Evolutionary conservation across 2,888 invertebrate species (phyloP).

Genomic region (Tetragnatha montana): DNA sequence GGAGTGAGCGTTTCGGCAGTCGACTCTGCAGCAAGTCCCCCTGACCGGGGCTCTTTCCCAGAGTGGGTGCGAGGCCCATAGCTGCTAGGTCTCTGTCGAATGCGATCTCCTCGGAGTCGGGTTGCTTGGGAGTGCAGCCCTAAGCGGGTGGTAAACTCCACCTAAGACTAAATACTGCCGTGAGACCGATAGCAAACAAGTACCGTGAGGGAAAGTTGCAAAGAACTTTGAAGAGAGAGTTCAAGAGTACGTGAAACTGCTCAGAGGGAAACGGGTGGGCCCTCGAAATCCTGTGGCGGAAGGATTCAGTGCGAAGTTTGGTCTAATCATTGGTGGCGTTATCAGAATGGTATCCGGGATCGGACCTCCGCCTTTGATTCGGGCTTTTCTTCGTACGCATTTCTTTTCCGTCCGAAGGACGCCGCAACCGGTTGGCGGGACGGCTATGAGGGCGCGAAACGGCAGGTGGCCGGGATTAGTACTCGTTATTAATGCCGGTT

Average conservation of each 20-base stretch:
- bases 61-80: constrained; percentile 41
- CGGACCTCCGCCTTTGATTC: too few relatives aligned
- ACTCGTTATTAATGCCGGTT: too few relatives aligned
- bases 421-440: too few relatives aligned
- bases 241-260: constrained; percentile 80
- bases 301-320: constrained; percentile 69
- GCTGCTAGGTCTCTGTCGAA: constrained; percentile 9
- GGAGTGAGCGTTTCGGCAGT: too few relatives aligned
- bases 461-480: too few relatives aligned
- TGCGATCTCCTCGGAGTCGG: constrained; percentile 77
- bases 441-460: too few relatives aligned
- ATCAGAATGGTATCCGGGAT: too few relatives aligned
- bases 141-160: constrained; percentile 81
- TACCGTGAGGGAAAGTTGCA: constrained; percentile 84
- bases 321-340: too few relatives aligned
- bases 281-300: constrained; percentile 73
- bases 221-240: constrained; percentile 83
- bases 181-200: constrained; percentile 83
- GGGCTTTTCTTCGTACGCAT: too few relatives aligned
- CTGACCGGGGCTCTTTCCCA: constrained; percentile 37
- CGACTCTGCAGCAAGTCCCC: constrained; percentile 42
- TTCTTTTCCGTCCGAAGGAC: too few relatives aligned
- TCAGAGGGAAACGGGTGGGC: constrained; percentile 76
- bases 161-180: constrained; percentile 79
- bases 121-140: constrained; percentile 81